Base-by-base conservation (phyloP, 2,113 vertebrate genomes). In the Hoplias malabaricus region DNA sequence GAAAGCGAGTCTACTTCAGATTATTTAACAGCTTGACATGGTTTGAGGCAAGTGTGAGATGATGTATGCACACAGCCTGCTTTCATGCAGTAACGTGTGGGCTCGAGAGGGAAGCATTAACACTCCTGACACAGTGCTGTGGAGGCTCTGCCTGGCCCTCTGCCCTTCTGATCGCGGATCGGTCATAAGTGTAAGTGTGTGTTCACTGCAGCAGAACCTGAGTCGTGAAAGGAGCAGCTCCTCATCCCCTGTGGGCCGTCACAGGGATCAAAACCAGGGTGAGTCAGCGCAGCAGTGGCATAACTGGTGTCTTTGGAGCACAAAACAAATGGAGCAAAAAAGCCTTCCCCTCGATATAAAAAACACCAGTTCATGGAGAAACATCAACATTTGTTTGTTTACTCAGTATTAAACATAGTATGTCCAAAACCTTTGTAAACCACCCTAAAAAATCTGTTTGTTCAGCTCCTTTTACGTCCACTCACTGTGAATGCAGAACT, bases 221-320 rank as follows among this genome's bases (percentile, higher is more conserved):
- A 31, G 27, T 13, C 27, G 25, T 29, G 27, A 12, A 57, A 57
- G 12, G 4, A 57, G 3, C 5, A 57, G 25, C 25, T 27, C 23
- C 54, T 29, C 54, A 29, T 27, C 5, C 48, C 14, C 13, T 5
- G n/a, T 7, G 7, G 16, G 5, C 2, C 25, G 54, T 29, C 54
- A 29, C 25, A 16, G 14, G 61, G 69, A 56, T 27, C 14, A 68
- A 59, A 79, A 63, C 9, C 34, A 31, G 48, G 62, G 69, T 46
- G 77, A 79, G 77, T 71, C 68, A 71, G 19, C 23, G 5, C 66
- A 48, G 50, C 23, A 48, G 43, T 19, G 14, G 43, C 16, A 5
- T 48, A 19, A 48, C 43, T 5, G n/a, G 16, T 14, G n/a, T 48
- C 14, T 19, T 48, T 5, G 3, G 43, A 5, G 16, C 11, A 12